Evolutionary conservation across 2,113 vertebrate genomes (phyloP).

Genomic region (Podilymbus podiceps): DNA sequence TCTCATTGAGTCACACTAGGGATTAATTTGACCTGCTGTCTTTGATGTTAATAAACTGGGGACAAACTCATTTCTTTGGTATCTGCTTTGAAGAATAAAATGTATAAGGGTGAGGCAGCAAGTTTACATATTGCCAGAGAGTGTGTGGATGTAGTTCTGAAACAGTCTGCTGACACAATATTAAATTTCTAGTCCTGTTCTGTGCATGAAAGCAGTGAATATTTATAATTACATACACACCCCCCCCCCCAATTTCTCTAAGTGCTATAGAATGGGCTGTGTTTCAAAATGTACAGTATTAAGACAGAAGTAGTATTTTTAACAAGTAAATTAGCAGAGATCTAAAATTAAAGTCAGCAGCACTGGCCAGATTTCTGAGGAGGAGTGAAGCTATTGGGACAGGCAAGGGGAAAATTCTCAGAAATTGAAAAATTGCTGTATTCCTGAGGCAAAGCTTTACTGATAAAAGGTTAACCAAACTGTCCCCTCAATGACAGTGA

Average conservation of each 20-base stretch:
- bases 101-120: background rate
- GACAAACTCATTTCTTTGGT: constrained; percentile 13
- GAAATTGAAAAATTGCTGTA: background rate
- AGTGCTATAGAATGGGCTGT: background rate
- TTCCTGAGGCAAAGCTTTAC: background rate
- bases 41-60: constrained; percentile 22
- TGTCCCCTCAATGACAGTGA: background rate
- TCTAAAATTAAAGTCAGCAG: background rate
- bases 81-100: constrained; percentile 39
- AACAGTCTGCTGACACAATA: constrained; percentile 14
- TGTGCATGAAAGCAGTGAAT: background rate
- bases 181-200: constrained; percentile 45
- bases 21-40: background rate
- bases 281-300: constrained; percentile 22
- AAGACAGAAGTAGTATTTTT: background rate
- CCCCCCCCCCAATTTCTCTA: background rate
- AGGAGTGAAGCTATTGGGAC: background rate
- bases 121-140: background rate
- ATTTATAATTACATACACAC: background rate
- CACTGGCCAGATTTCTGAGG: background rate
- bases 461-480: constrained; percentile 7
- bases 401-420: background rate
- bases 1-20: background rate
- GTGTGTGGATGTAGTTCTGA: background rate
- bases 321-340: background rate